Evolutionary conservation across 2,113 vertebrate species (phyloP), one percentile per base, ranked within the genome.

Genomic region (Gallinago paraguaiae): DNA sequence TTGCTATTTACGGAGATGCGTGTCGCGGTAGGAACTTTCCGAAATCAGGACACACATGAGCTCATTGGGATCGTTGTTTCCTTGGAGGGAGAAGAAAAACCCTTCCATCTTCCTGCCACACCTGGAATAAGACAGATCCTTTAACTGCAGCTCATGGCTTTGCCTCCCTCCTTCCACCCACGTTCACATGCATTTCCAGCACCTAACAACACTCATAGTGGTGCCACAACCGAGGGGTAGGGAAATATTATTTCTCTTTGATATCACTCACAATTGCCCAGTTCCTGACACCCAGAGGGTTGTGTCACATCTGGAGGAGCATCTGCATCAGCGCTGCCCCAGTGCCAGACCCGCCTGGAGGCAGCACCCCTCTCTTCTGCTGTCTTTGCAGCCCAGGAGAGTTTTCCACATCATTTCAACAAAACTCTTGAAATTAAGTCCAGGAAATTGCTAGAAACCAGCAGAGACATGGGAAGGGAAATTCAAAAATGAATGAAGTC

Each of bases 231-330:
- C 23, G 59, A 90, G 15, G 63, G 81, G 60, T 67, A 64, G 25
- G 61, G 30, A 45, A 84, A 39, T 20, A 48, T 18, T 51, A 2
- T 18, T 69, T 82, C n/a, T 81, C 17, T 4, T 56, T 70, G 88
- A 61, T 78, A 39, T 33, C 51, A 41, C 61, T 37, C 10, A 3
- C 12, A 56, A 12, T 35, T 18, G 14, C 75, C 64, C 13, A 6
- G 54, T n/a, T 25, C 82, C 57, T 31, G 72, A 87, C 70, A 95
- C 51, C 28, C 70, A 9, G 7, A 65, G 59, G 65, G 76, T 65
- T 64, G 93, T 88, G 68, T 87, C 72, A 93, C 31, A 19, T 48
- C 83, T 90, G 59, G 48, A 60, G 56, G 27, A 93, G 37, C 63
- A 92, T 50, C 85, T 85, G 71, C 37, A 74, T 54, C 31, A 82